phyloP scores from a whole-genome alignment of 2,888 invertebrate genomes.

The Acrobasis repandana region DNA sequence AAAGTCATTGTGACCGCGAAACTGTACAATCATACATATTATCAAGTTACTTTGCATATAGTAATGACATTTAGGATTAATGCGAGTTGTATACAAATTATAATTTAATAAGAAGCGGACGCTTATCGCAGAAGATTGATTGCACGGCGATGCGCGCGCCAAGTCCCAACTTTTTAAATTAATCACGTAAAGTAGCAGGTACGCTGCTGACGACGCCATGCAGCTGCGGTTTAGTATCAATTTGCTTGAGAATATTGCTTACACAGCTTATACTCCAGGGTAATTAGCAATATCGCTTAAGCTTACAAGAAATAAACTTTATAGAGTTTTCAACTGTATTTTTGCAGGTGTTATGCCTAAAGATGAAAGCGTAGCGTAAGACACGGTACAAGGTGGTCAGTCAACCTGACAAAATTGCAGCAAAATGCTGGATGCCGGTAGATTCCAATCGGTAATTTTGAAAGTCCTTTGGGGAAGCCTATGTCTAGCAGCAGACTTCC shows the following conservation, averaged over 20 bases:
- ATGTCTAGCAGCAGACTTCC: too few relatives aligned
- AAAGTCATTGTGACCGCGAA: too few relatives aligned
- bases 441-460: too few relatives aligned
- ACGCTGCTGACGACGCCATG: conserved; percentile 5
- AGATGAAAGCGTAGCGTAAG: too few relatives aligned
- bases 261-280: not conserved
- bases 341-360: not conserved
- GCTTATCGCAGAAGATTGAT: conserved; percentile 26
- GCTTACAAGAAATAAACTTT: not conserved
- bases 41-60: not conserved
- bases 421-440: too few relatives aligned
- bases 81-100: conserved; percentile 21
- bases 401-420: too few relatives aligned
- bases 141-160: conserved; percentile 22
- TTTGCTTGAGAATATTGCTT: conserved; percentile 18
- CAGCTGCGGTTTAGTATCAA: conserved; percentile 22
- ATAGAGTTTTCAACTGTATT: not conserved
- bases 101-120: conserved; percentile 21
- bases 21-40: too few relatives aligned
- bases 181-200: conserved; percentile 24
- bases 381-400: too few relatives aligned
- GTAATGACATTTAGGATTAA: conserved; percentile 20
- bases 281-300: conserved; percentile 5
- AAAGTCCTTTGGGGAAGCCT: too few relatives aligned
- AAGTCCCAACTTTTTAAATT: conserved; percentile 24